Base-by-base conservation (phyloP, 92 coral and sea anemone species). In the Phenganax stokvisi region DNA sequence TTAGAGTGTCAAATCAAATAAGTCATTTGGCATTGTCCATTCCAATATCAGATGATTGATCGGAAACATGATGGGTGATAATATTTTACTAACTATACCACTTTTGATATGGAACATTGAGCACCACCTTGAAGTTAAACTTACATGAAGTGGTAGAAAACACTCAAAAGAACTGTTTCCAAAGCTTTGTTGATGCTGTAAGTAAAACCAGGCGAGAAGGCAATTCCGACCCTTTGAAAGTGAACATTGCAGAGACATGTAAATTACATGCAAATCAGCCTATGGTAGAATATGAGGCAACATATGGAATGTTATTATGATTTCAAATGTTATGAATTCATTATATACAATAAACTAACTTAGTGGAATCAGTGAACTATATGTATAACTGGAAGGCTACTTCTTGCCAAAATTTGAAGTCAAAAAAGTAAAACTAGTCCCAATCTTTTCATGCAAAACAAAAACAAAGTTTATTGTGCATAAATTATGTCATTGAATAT, bases 1-100 rank as follows among this genome's bases (percentile, higher is more conserved):
- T 5, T 37, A 37, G 47, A 37, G 47, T 37, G 47, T 37, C 47
- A 37, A 37, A 37, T 37, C 5, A 37, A 5, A 63, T 8, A 31
- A 61, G 7, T 57, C 79, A 17, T 87, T 79, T 63, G 87, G 85
- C 30, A 1, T 30, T n/a, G 70, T 64, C 10, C 37, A 30, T 75
- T 87, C 85, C 51, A 84, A 83, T 55, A 10, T 85, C 90, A 2
- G 87, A 84, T 47, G 56, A 66, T 47, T 68, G 27, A 68, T 68
- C 12, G 73, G 73, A 7, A 25, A n/a, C 73, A 68, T 68, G 73
- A 7, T 29, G 1, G 73, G 47, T 10, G 47, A 68, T 7, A 25
- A 47, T 8, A 68, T 68, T 29, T 13, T 59, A 59, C 20, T 59
- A 25, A 13, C 65, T n/a, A 10, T 20, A 10, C 65, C 65, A 13